These are phyloP conservation scores for Himalopsyche anomala DNA, from an alignment of 2,888 invertebrate genomes.

Conservation along the genomic window DNA sequence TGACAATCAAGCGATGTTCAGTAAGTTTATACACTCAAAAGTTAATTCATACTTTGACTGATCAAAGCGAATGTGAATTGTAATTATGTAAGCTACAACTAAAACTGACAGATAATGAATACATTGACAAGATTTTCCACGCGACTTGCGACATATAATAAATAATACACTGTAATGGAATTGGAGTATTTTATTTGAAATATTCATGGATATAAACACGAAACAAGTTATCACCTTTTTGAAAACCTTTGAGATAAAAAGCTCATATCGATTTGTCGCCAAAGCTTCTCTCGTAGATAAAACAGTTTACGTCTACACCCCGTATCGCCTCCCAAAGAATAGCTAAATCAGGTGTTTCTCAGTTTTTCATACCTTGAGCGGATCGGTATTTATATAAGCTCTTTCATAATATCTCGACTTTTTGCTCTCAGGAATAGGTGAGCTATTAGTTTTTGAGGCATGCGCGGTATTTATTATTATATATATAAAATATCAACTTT, in stretches of 20 bases:
- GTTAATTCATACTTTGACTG: too few species aligned
- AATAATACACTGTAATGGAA: too few species aligned
- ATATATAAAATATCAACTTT: background rate
- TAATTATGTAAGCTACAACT: too few species aligned
- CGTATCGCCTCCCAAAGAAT: background rate
- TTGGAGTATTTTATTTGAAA: too few species aligned
- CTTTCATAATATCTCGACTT: constrained; percentile 56
- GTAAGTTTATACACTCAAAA: too few species aligned
- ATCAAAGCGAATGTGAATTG: too few species aligned
- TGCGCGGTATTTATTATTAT: constrained; percentile 7
- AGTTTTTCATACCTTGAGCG: constrained; percentile 46
- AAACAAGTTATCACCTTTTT: too few species aligned
- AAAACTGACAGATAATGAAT: too few species aligned
- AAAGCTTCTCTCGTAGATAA: constrained; percentile 8
- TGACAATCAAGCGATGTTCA: too few species aligned
- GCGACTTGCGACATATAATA: too few species aligned
- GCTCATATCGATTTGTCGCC: constrained; percentile 23
- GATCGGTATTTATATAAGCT: constrained; percentile 59
- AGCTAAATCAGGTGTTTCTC: constrained; percentile 60
- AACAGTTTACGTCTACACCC: background rate
- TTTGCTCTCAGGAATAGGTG: constrained; percentile 23
- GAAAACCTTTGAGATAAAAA: background rate
- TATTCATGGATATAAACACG: too few species aligned
- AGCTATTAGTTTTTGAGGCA: constrained; percentile 17
- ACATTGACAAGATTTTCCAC: too few species aligned